Evolutionary conservation across 2,113 vertebrate genomes (phyloP).

Genomic region (Colistium nudipinnis): DNA sequence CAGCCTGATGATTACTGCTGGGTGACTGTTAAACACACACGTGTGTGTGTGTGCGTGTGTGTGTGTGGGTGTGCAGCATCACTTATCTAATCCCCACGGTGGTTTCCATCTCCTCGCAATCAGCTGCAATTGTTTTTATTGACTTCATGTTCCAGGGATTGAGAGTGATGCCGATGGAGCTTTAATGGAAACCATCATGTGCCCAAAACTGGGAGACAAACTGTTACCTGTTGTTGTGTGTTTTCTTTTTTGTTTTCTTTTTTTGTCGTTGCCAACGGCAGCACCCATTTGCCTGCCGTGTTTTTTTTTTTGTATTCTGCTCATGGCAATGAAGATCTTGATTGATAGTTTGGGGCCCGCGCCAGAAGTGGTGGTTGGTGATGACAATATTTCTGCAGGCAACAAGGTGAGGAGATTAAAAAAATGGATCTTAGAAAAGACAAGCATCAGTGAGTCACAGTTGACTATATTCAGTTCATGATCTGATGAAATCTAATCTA

Average conservation of each 20-base stretch:
- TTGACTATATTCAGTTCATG: constrained; percentile 28
- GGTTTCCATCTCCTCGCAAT: constrained; percentile 26
- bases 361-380: constrained; percentile 52
- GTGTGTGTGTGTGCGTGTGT: background rate
- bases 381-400: constrained; percentile 77
- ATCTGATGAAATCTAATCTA: constrained; percentile 21
- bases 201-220: constrained; percentile 4
- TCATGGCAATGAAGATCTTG: constrained; percentile 74
- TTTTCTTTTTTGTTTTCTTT: background rate
- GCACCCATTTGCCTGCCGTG: constrained; percentile 53
- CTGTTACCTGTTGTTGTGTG: constrained; percentile 1
- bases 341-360: constrained; percentile 72
- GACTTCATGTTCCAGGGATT: constrained; percentile 35
- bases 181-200: constrained; percentile 25
- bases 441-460: constrained; percentile 33
- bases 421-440: constrained; percentile 56
- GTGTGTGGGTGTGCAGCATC: background rate
- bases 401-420: constrained; percentile 76
- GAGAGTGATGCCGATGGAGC: constrained; percentile 31
- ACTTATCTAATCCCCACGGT: background rate
- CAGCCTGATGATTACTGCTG: too few relatives aligned
- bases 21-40: too few relatives aligned
- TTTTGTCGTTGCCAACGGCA: constrained; percentile 52
- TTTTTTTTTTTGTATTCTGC: constrained; percentile 71
- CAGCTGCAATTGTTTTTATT: constrained; percentile 49